Percentiles rank a stretch among this genome's conserved stretches.
These are phyloP conservation scores for Clanis bilineata DNA, from an alignment of 2,888 invertebrate genomes.

Conservation along the genomic window DNA sequence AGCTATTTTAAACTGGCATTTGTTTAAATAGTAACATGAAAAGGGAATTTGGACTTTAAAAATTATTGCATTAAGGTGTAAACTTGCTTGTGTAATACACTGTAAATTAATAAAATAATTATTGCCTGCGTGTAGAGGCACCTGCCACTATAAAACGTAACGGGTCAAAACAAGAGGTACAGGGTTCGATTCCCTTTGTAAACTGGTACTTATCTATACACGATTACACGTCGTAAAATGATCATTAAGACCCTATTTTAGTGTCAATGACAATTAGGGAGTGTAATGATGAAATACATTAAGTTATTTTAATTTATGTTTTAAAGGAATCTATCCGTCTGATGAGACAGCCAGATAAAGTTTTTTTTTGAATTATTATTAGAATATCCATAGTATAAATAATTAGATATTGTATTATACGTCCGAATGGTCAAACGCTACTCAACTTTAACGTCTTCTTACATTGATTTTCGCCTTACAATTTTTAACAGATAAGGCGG, in stretches of 20 bases:
- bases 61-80: not conserved
- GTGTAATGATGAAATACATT: not conserved
- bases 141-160: slow-evolving; percentile 12
- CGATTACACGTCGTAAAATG: slow-evolving; percentile 1
- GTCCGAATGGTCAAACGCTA: too few species aligned
- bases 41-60: not conserved
- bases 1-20: not conserved
- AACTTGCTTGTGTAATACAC: not conserved
- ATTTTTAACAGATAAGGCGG: too few species aligned
- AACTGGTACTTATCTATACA: not conserved
- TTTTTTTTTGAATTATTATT: too few species aligned
- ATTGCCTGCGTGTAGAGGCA: not conserved
- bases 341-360: too few species aligned
- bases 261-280: not conserved
- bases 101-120: slow-evolving; percentile 9
- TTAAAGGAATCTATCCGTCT: not conserved
- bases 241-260: not conserved
- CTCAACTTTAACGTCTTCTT: too few species aligned
- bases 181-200: slow-evolving; percentile 6
- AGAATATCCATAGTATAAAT: too few species aligned
- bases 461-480: too few species aligned
- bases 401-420: too few species aligned
- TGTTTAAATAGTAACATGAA: not conserved
- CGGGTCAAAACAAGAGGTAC: slow-evolving; percentile 7
- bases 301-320: not conserved